These are phyloP conservation scores for Idaea aversata DNA, from an alignment of 2,888 invertebrate genomes.

Conservation along the genomic window DNA sequence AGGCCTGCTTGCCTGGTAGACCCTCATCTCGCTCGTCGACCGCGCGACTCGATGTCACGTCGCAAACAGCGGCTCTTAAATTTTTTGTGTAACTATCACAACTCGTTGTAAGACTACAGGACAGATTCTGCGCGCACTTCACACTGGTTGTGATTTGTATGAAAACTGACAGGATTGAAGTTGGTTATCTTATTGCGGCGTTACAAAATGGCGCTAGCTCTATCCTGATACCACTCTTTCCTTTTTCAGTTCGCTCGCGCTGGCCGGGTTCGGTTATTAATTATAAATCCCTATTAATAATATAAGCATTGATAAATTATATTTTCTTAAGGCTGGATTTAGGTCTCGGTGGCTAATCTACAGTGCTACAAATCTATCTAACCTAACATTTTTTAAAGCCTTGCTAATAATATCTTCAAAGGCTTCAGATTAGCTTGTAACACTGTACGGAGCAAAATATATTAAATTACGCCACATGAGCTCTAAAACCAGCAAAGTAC, in stretches of 20 bases:
- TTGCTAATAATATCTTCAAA: not conserved
- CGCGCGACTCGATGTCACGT: too few species aligned
- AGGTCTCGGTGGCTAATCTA: not conserved
- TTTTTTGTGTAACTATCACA: not conserved
- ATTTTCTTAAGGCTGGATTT: not conserved
- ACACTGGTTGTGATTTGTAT: not conserved
- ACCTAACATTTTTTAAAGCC: not conserved
- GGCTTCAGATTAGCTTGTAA: not conserved
- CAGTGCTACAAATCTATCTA: not conserved
- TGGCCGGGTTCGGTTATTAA: slow-evolving; percentile 9
- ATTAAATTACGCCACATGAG: not conserved
- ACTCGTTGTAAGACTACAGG: not conserved
- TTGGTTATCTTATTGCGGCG: not conserved
- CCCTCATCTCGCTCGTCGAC: too few species aligned
- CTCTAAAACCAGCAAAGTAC: not conserved
- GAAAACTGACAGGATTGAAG: not conserved
- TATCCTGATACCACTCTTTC: slow-evolving; percentile 3
- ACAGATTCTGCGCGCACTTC: not conserved
- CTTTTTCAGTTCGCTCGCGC: not conserved
- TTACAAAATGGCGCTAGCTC: not conserved
- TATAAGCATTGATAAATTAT: slow-evolving; percentile 24
- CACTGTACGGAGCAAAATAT: not conserved
- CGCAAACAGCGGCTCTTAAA: not conserved
- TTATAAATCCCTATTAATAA: slow-evolving; percentile 13
- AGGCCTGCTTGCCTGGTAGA: too few species aligned